Evolutionary conservation across 2,888 invertebrate genomes (phyloP).

Genomic region (Meiosimyza decipiens): DNA sequence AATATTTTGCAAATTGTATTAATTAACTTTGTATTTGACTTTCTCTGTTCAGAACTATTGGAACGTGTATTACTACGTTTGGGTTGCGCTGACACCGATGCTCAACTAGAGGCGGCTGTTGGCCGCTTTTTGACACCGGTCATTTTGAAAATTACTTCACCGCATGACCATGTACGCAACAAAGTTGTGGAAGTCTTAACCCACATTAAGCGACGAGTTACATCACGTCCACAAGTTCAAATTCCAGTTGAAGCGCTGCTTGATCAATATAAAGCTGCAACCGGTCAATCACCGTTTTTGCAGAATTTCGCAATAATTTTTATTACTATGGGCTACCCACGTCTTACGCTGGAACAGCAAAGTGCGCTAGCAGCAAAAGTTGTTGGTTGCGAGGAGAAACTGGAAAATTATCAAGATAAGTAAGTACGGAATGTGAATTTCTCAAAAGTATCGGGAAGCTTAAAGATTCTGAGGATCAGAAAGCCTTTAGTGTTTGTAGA

Average conservation of each 20-base stretch:
- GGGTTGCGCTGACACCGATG: conserved; percentile 90
- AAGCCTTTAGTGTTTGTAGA: no score
- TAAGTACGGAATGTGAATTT: conserved; percentile 57
- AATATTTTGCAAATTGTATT: conserved; percentile 9
- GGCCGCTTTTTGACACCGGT: conserved; percentile 86
- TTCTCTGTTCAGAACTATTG: conserved; percentile 75
- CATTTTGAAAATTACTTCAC: conserved; percentile 88
- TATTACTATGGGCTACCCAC: conserved; percentile 90
- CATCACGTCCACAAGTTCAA: conserved; percentile 84
- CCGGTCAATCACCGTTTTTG: conserved; percentile 74
- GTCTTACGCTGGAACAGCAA: conserved; percentile 81
- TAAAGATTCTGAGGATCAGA: no score
- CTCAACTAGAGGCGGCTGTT: conserved; percentile 84
- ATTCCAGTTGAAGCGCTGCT: conserved; percentile 87
- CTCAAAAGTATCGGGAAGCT: no score
- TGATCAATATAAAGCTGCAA: conserved; percentile 81
- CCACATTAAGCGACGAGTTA: conserved; percentile 90
- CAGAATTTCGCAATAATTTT: conserved; percentile 95
- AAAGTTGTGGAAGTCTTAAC: conserved; percentile 88
- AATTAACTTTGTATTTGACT: neutral
- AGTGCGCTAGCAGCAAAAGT: conserved; percentile 79
- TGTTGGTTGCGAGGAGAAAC: conserved; percentile 82
- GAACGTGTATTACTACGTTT: conserved; percentile 90
- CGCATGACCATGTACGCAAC: conserved; percentile 82
- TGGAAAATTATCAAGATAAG: conserved; percentile 87